A percentile compares a stretch with the other conserved stretches of the same genome.
These are phyloP conservation scores for Chlamydotis undulata DNA, from an alignment of 2,113 vertebrate genomes.

Conservation along the genomic window DNA sequence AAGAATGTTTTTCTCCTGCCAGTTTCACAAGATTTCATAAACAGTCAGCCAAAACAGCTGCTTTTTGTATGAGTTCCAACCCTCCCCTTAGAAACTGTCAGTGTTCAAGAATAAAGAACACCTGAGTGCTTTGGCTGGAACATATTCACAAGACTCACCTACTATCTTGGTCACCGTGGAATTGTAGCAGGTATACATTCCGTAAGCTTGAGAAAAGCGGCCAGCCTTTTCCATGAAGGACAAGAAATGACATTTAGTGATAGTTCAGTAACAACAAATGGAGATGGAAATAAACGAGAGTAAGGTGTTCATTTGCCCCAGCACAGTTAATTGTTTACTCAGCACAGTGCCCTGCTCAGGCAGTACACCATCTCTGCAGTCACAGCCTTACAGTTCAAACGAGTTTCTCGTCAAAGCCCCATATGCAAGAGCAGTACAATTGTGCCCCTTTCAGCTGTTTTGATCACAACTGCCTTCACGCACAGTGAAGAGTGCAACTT, in stretches of 20 bases:
- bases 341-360: too few species aligned
- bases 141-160: background rate
- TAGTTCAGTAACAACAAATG: background rate
- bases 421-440: rapidly evolving
- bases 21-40: background rate
- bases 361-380: background rate
- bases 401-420: background rate
- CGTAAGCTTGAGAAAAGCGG: background rate
- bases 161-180: background rate
- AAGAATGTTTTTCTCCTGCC: background rate
- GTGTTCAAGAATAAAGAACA: background rate
- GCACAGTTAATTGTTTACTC: background rate
- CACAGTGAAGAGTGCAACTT: background rate
- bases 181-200: background rate
- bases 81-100: background rate
- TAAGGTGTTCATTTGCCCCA: background rate
- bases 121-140: background rate
- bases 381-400: background rate
- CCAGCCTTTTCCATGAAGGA: background rate
- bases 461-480: background rate
- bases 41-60: background rate
- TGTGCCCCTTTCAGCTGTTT: background rate
- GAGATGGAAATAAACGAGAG: background rate
- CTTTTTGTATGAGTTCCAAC: background rate
- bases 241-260: background rate